Evolutionary conservation across 2,888 invertebrate species (phyloP).

Genomic region (Leptopterna dolabrata): DNA sequence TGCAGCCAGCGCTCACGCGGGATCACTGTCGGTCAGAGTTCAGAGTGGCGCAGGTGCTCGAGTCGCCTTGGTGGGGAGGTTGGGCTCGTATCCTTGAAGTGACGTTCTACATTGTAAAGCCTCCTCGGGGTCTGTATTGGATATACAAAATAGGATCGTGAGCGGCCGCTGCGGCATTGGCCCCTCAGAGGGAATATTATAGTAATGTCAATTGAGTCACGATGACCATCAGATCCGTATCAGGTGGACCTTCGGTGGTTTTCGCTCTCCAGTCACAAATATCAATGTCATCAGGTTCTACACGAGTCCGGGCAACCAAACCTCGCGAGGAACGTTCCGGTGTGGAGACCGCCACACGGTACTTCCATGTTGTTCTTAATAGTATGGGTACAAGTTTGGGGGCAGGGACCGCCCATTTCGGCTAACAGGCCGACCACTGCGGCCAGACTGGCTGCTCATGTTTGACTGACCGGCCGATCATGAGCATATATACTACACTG

Average conservation of each 20-base stretch:
- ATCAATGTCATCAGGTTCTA: not conserved
- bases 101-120: not conserved
- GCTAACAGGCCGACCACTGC: too few species aligned
- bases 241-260: not conserved
- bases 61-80: not conserved
- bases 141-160: constrained; percentile 3
- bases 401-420: too few species aligned
- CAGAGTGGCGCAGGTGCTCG: not conserved
- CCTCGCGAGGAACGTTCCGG: not conserved
- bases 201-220: constrained; percentile 11
- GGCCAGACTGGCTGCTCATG: too few species aligned
- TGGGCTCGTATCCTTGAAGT: not conserved
- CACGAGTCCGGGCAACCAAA: not conserved
- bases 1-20: too few species aligned
- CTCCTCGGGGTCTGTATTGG: not conserved
- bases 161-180: not conserved
- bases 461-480: too few species aligned
- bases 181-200: not conserved
- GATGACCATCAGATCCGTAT: constrained; percentile 7
- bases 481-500: too few species aligned
- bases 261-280: not conserved
- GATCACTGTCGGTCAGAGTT: not conserved
- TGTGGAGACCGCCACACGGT: too few species aligned
- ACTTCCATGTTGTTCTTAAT: too few species aligned
- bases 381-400: too few species aligned